These are phyloP conservation scores for Riparia riparia DNA, from an alignment of 2,113 vertebrate species.

Conservation along the genomic window DNA sequence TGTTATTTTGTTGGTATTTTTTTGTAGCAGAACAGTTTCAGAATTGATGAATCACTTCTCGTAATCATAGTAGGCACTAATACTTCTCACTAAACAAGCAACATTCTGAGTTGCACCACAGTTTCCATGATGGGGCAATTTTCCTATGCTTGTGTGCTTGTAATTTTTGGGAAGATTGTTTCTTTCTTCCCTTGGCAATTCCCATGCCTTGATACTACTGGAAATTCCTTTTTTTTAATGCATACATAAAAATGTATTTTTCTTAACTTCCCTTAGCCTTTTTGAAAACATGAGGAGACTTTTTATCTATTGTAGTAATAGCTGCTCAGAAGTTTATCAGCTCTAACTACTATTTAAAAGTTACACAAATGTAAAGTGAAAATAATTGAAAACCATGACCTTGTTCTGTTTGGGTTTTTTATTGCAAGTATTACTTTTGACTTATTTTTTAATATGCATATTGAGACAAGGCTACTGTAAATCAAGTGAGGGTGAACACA, in stretches of 20 bases:
- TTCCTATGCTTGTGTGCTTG: not conserved
- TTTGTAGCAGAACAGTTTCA: not conserved
- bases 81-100: not conserved
- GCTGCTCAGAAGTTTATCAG: not conserved
- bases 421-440: not conserved
- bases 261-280: not conserved
- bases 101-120: not conserved
- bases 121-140: conserved; percentile 46
- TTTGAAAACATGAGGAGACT: not conserved
- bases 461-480: not conserved
- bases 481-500: not conserved
- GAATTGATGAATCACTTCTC: conserved; percentile 50
- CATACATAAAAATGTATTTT: not conserved
- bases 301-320: not conserved
- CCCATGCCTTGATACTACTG: not conserved
- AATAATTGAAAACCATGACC: not conserved
- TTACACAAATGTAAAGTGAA: not conserved
- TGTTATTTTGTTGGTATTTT: not conserved
- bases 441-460: not conserved
- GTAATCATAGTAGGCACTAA: not conserved
- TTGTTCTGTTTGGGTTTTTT: not conserved
- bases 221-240: not conserved
- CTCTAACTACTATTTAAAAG: not conserved
- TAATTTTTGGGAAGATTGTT: conserved; percentile 30
- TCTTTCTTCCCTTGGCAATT: conserved; percentile 15